A percentile compares a stretch with the other conserved stretches of the same genome.
Conservation (phyloP, 2,888 invertebrate genomes). For the Acleris holmiana region DNA sequence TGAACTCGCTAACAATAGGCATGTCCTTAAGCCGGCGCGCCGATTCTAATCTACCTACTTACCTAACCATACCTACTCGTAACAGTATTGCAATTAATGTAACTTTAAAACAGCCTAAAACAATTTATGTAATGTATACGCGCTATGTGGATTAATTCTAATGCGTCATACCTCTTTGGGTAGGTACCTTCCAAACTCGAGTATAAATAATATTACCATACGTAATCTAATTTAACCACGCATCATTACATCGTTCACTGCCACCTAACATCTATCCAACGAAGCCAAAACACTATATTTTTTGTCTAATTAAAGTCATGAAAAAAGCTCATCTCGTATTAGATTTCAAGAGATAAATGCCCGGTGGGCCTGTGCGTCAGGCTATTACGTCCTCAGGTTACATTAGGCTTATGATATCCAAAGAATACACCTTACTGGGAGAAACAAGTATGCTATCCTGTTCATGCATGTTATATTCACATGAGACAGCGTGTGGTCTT, state of each 20-base stretch:
- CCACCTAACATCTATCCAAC: slow-evolving; percentile 14
- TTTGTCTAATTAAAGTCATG: slow-evolving; percentile 25
- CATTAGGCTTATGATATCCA: slow-evolving; percentile 3
- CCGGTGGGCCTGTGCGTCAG: slow-evolving; percentile 35
- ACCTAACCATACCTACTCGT: too few relatives aligned
- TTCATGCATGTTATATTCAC: not conserved
- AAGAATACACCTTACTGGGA: not conserved
- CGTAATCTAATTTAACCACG: slow-evolving; percentile 13
- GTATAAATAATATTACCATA: not conserved
- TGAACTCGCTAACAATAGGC: too few relatives aligned
- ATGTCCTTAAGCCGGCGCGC: too few relatives aligned
- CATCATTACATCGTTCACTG: slow-evolving; percentile 16
- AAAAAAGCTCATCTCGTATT: slow-evolving; percentile 14
- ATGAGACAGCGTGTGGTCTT: slow-evolving; percentile 1
- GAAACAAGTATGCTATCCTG: not conserved
- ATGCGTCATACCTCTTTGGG: too few relatives aligned
- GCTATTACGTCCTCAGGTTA: slow-evolving; percentile 31
- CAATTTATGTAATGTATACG: not conserved
- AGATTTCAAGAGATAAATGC: slow-evolving; percentile 36
- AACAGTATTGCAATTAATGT: too few relatives aligned
- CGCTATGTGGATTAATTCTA: not conserved
- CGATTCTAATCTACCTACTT: too few relatives aligned
- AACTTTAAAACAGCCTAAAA: not conserved
- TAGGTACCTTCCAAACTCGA: too few relatives aligned
- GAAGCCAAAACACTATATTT: slow-evolving; percentile 11